Evolutionary conservation across 2,888 invertebrate species (phyloP), one percentile per base, ranked within the genome.

Genomic region (Eudasyphora cyanicolor): DNA sequence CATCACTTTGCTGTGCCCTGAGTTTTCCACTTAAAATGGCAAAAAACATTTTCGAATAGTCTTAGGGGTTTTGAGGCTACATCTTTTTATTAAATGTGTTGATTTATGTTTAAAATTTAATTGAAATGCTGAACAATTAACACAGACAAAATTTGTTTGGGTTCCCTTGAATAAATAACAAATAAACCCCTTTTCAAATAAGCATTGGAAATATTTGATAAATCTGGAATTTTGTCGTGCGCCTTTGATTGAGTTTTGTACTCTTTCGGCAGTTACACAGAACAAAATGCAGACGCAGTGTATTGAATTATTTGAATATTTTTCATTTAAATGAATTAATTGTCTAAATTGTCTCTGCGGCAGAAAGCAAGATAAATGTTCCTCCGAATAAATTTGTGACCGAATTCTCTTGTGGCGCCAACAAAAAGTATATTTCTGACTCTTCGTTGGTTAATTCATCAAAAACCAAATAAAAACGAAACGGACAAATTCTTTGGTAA

Each of bases 101-200:
- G 57, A 76, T 76, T 73, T 76, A 76, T 64, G 32, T 42, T 70
- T 57, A 14, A 24, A 27, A 67, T 75, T 69, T 75, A 75, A 75
- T 79, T 75, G 24, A 79, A 75, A 62, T 79, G 75, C 69, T 24
- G 70, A 75, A 75, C 79, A 75, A 79, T 79, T 70, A 75, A 69
- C n/a, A 27, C 45, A n/a, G n/a, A n/a, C n/a, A n/a, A n/a, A 45
- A n/a, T 32, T n/a, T n/a, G 14, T 45, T 45, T 7, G 45, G n/a
- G 45, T 45, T 45, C 6, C n/a, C n/a, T 45, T 32, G n/a, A n/a
- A n/a, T n/a, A n/a, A n/a, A 32, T 32, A 32, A 32, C 32, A 32
- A 32, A 32, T 54, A 54, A 54, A 14, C n/a, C n/a, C n/a, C n/a
- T n/a, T n/a, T n/a, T n/a, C n/a, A n/a, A n/a, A n/a, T n/a, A n/a